These are phyloP conservation scores for Diadegma fenestrale DNA, from an alignment of 2,888 invertebrate genomes.

Conservation along the genomic window DNA sequence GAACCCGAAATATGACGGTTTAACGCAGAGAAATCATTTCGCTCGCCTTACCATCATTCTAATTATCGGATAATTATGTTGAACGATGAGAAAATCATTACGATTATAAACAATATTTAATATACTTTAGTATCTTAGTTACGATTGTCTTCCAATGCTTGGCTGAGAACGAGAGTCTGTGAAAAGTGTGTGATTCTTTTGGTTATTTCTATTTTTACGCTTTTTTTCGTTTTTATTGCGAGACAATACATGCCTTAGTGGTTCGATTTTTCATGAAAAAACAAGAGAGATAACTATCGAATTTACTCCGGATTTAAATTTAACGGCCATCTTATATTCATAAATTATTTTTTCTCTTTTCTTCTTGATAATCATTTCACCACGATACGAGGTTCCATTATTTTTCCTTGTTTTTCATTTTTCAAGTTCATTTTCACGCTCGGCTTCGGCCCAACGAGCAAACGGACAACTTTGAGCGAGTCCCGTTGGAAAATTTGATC, in stretches of 20 bases:
- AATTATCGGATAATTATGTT: constrained; percentile 10
- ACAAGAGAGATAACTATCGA: constrained; percentile 3
- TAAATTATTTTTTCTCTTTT: constrained; percentile 23
- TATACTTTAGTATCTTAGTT: constrained; percentile 65
- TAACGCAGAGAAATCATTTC: background rate
- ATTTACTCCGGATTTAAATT: background rate
- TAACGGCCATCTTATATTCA: constrained; percentile 24
- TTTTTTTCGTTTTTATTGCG: constrained; percentile 27
- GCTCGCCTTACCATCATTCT: constrained; percentile 5
- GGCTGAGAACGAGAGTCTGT: constrained; percentile 64
- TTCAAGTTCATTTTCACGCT: background rate
- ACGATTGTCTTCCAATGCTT: constrained; percentile 78
- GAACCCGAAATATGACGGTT: background rate
- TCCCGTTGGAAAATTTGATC: constrained; percentile 7
- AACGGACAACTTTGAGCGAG: background rate
- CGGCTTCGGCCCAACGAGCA: background rate
- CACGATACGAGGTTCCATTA: background rate
- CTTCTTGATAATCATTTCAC: background rate
- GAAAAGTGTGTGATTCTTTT: constrained; percentile 54
- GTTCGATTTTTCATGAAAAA: constrained; percentile 23
- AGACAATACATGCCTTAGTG: constrained; percentile 30
- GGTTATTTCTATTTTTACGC: constrained; percentile 24
- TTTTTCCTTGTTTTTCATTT: constrained; percentile 3
- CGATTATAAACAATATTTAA: constrained; percentile 27
- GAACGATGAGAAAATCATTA: constrained; percentile 41